Evolutionary conservation across 2,888 invertebrate species (phyloP).

Genomic region (Napeogenes sylphis): DNA sequence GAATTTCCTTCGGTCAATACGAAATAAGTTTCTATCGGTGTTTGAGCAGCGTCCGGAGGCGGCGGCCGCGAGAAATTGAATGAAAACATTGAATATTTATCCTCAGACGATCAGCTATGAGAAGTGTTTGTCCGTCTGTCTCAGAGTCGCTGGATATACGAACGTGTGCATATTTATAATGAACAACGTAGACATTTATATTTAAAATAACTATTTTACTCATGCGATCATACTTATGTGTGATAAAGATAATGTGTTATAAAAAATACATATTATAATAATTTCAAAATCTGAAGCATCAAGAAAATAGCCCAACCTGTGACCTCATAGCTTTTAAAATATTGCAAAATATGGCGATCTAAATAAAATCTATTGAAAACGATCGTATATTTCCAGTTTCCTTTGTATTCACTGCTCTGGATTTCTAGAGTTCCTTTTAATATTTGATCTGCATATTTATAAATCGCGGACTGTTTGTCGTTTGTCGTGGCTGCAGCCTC

Average conservation of each 20-base stretch:
- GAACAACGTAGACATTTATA: too few species aligned
- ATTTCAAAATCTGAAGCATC: too few species aligned
- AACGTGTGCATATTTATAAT: too few species aligned
- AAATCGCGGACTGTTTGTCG: slow-evolving; percentile 31
- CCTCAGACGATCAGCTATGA: slow-evolving; percentile 22
- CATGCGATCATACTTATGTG: too few species aligned
- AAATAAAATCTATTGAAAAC: slow-evolving; percentile 4
- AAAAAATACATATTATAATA: too few species aligned
- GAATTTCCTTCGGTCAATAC: slow-evolving; percentile 16
- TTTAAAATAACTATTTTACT: too few species aligned
- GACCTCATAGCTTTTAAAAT: neutral
- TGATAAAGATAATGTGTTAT: too few species aligned
- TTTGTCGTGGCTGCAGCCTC: slow-evolving; percentile 30
- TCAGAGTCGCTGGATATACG: too few species aligned
- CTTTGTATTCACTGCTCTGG: slow-evolving; percentile 9
- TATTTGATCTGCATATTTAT: slow-evolving; percentile 37
- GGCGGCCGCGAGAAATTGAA: slow-evolving; percentile 60
- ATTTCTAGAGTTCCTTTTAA: slow-evolving; percentile 29
- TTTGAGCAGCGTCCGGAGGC: slow-evolving; percentile 32
- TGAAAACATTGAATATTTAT: slow-evolving; percentile 74
- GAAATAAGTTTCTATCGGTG: slow-evolving; percentile 23
- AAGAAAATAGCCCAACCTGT: too few species aligned
- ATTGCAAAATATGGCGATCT: neutral
- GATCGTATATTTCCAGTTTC: slow-evolving; percentile 7
- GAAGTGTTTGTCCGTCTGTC: slow-evolving; percentile 1